These are phyloP conservation scores for Gymnogyps californianus DNA, from an alignment of 2,113 vertebrate species.

Conservation along the genomic window DNA sequence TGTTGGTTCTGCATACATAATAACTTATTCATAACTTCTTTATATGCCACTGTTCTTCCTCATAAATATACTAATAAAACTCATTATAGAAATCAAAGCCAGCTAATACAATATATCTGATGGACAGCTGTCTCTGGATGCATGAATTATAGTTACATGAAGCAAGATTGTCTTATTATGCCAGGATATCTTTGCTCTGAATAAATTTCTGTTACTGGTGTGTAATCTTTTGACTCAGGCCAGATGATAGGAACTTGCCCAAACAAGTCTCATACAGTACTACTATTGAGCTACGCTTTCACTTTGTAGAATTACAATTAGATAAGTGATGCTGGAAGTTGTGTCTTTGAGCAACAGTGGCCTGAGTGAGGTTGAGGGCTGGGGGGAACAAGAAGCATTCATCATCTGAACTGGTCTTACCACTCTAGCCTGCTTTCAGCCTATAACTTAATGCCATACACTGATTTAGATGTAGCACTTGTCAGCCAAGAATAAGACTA, in stretches of 20 bases:
- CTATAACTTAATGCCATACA: conserved; percentile 40
- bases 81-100: conserved; percentile 57
- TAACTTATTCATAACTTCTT: conserved; percentile 56
- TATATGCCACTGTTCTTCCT: conserved; percentile 8
- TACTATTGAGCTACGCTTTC: not conserved
- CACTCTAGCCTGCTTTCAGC: conserved; percentile 9
- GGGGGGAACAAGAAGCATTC: not conserved
- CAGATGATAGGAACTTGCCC: conserved; percentile 12
- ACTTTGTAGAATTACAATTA: not conserved
- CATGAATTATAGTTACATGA: conserved; percentile 37
- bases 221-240: conserved; percentile 31
- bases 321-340: not conserved
- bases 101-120: conserved; percentile 44
- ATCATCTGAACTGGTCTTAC: not conserved
- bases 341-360: not conserved
- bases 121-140: conserved; percentile 49
- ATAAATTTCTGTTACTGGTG: conserved; percentile 39
- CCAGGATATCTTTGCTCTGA: conserved; percentile 37
- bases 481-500: conserved; percentile 55
- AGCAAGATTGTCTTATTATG: conserved; percentile 33
- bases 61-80: conserved; percentile 63
- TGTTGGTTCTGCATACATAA: conserved; percentile 1
- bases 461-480: conserved; percentile 64
- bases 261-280: not conserved
- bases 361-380: not conserved